Conservation (phyloP, 2,888 invertebrate genomes). For the Melinaea marsaeus region DNA sequence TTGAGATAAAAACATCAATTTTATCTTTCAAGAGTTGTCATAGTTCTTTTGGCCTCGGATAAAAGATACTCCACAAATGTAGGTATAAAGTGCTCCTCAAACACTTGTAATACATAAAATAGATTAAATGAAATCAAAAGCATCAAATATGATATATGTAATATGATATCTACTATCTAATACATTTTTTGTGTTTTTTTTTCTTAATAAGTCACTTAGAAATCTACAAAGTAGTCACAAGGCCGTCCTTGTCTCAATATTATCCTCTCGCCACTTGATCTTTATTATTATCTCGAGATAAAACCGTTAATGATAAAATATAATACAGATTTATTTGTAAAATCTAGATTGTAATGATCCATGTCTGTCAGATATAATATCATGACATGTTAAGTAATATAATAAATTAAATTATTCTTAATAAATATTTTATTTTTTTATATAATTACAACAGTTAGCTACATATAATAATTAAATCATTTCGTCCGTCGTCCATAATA, state of each 20-base stretch:
- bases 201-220: background rate
- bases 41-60: conserved; percentile 21
- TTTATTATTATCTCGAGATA: background rate
- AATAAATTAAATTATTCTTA: too few species aligned
- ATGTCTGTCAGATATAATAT: too few species aligned
- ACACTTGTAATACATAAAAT: background rate
- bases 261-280: conserved; percentile 1
- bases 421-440: too few species aligned
- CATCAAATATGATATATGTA: too few species aligned
- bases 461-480: too few species aligned
- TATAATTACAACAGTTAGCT: too few species aligned
- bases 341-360: too few species aligned
- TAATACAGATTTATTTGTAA: background rate
- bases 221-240: background rate
- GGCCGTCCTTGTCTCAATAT: background rate
- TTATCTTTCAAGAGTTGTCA: conserved; percentile 27
- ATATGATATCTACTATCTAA: too few species aligned
- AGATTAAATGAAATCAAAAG: background rate
- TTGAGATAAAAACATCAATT: conserved; percentile 18
- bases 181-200: background rate
- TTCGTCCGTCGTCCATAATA: too few species aligned
- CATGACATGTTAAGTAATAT: too few species aligned
- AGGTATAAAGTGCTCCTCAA: conserved; percentile 5
- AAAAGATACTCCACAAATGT: conserved; percentile 8
- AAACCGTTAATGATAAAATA: background rate